These are phyloP conservation scores for Machimus atricapillus DNA, from an alignment of 2,888 invertebrate genomes.

Conservation along the genomic window DNA sequence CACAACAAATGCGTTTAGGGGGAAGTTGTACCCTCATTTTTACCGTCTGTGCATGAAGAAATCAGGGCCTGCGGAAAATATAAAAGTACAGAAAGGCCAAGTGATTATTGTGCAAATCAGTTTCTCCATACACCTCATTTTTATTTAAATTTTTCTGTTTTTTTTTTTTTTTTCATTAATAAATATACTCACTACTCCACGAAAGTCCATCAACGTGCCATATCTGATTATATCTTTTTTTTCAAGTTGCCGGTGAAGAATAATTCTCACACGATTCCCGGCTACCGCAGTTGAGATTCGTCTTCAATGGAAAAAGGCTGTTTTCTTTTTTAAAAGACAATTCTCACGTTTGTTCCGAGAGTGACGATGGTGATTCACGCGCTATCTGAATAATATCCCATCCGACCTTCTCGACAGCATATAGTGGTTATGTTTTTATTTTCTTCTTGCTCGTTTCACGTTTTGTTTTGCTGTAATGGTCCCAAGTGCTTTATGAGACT, in stretches of 20 bases:
- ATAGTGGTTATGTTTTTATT: not conserved
- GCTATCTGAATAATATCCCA: slow-evolving; percentile 20
- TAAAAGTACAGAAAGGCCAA: not conserved
- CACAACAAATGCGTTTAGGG: slow-evolving; percentile 4
- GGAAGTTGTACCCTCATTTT: slow-evolving; percentile 1
- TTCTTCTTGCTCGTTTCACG: not conserved
- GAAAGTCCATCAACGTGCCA: not conserved
- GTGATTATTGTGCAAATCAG: not conserved
- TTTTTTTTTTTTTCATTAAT: not conserved
- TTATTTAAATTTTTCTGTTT: not conserved
- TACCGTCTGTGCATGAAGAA: not conserved
- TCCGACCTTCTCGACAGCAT: slow-evolving; percentile 10
- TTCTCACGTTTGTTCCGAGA: slow-evolving; percentile 32
- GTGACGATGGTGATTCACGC: slow-evolving; percentile 16
- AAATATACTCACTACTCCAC: not conserved
- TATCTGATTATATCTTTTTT: not conserved
- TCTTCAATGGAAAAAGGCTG: slow-evolving; percentile 26
- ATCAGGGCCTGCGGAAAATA: not conserved
- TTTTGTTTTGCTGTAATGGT: slow-evolving; percentile 4
- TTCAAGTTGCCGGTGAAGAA: not conserved
- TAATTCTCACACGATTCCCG: not conserved
- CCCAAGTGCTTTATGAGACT: slow-evolving; percentile 9
- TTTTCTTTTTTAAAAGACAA: slow-evolving; percentile 23
- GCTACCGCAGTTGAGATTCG: not conserved
- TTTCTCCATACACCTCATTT: not conserved